A percentile compares a stretch with the other conserved stretches of the same genome.
Conservation (phyloP, 1,140 invertebrate genomes). For the Lethrus apterus region DNA sequence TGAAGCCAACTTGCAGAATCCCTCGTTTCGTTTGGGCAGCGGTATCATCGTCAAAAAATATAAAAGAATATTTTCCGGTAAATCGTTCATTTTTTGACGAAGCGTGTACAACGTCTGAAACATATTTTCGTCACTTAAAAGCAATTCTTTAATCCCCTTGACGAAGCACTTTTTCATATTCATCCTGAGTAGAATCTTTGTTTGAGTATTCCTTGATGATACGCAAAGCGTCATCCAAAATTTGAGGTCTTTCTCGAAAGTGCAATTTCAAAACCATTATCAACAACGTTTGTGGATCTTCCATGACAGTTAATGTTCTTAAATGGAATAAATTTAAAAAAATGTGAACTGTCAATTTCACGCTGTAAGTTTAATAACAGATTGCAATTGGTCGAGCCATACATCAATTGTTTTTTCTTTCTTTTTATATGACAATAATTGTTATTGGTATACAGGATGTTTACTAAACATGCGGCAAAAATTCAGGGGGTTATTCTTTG, state of each 20-base stretch:
- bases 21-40: conserved; percentile 19
- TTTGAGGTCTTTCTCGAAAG: conserved; percentile 26
- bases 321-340: background rate
- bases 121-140: background rate
- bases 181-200: conserved; percentile 4
- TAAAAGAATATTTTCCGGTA: conserved; percentile 28
- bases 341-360: no score
- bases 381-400: background rate
- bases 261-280: conserved; percentile 28
- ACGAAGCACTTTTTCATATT: conserved; percentile 25
- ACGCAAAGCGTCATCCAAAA: conserved; percentile 19
- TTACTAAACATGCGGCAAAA: no score
- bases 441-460: no score
- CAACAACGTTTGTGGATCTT: conserved; percentile 27
- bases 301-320: conserved; percentile 17
- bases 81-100: conserved; percentile 26
- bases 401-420: background rate
- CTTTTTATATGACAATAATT: no score
- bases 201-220: conserved; percentile 16
- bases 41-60: conserved; percentile 30
- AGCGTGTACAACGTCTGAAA: conserved; percentile 25
- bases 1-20: background rate
- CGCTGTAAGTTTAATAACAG: no score
- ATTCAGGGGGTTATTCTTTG: no score
- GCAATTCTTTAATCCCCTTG: background rate